phyloP scores from a whole-genome alignment of 2,888 invertebrate genomes.

The Criorhina ranunculi region DNA sequence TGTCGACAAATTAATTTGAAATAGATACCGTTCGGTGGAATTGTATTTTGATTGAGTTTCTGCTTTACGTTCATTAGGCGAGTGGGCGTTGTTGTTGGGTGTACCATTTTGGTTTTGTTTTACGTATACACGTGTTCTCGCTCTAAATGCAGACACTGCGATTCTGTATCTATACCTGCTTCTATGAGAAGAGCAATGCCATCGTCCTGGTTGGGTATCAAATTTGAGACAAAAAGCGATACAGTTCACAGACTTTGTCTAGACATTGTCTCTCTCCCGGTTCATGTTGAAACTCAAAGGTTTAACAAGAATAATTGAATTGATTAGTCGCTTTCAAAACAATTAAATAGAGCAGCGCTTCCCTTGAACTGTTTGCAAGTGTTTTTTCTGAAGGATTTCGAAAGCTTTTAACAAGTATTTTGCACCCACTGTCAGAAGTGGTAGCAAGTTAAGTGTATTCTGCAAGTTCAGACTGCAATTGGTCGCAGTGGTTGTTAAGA shows the following conservation, averaged over 20 bases:
- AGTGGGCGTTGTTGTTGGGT: not conserved
- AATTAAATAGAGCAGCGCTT: no score
- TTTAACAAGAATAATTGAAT: not conserved
- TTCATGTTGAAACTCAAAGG: not conserved
- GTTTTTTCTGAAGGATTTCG: not conserved
- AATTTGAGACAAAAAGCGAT: not conserved
- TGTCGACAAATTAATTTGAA: conserved; percentile 14
- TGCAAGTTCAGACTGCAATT: no score
- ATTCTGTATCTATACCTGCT: not conserved
- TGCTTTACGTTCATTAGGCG: not conserved
- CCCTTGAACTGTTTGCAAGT: no score
- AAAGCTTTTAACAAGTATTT: no score
- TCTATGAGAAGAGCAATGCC: not conserved
- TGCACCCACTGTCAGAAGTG: no score
- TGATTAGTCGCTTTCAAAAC: not conserved
- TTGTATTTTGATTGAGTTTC: not conserved
- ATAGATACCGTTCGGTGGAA: not conserved
- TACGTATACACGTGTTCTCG: not conserved
- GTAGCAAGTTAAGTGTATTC: no score
- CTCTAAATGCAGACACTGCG: not conserved
- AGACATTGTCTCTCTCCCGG: not conserved
- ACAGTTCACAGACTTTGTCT: conserved; percentile 1
- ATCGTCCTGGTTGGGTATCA: not conserved
- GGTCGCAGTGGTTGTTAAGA: no score
- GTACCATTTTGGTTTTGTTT: not conserved